phyloP scores from a whole-genome alignment of 2,888 invertebrate genomes.

The Camponotus fellah region DNA sequence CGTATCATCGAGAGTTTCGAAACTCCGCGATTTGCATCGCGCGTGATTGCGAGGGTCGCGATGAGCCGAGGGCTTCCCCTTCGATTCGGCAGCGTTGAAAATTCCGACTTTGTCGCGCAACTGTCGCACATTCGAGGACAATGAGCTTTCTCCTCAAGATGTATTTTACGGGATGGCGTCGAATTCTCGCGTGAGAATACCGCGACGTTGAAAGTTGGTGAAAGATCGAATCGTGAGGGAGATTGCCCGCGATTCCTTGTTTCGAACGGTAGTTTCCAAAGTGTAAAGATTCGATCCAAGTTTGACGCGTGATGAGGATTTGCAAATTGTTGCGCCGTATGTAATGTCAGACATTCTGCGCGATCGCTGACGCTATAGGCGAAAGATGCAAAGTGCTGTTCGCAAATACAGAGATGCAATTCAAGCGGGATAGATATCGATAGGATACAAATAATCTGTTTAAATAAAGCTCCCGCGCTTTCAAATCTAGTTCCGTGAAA shows the following conservation, averaged over 20 bases:
- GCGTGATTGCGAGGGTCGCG: slow-evolving; percentile 49
- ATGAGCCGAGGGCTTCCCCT: slow-evolving; percentile 40
- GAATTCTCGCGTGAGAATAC: neutral
- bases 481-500: neutral
- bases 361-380: slow-evolving; percentile 13
- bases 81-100: slow-evolving; percentile 68
- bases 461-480: slow-evolving; percentile 15
- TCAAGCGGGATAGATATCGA: neutral
- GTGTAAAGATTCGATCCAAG: slow-evolving; percentile 33
- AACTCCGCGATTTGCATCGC: slow-evolving; percentile 68
- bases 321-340: neutral
- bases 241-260: slow-evolving; percentile 13
- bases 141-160: neutral
- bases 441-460: neutral
- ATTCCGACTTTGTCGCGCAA: slow-evolving; percentile 67
- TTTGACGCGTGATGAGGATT: slow-evolving; percentile 21
- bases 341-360: slow-evolving; percentile 23
- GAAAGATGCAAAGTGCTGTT: slow-evolving; percentile 16
- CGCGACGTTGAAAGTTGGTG: neutral
- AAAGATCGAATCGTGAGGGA: slow-evolving; percentile 21
- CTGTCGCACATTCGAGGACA: slow-evolving; percentile 23
- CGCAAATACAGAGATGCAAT: slow-evolving; percentile 20
- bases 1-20: slow-evolving; percentile 54
- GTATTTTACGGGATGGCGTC: neutral
- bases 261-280: slow-evolving; percentile 14